Evolutionary conservation across 2,888 invertebrate species (phyloP).

Genomic region (Drosophila atroscutellata): DNA sequence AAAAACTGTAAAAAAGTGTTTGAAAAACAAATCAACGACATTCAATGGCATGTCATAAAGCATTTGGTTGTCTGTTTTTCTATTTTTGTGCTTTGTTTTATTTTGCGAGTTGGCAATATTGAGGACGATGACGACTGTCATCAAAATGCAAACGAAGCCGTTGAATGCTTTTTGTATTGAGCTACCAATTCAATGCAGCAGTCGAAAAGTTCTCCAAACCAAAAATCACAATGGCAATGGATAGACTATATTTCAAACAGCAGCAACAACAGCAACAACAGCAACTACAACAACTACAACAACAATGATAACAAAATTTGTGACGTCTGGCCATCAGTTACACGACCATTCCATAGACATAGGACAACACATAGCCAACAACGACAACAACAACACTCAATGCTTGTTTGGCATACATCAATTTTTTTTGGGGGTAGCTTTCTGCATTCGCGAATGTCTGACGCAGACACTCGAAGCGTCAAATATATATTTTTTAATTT

Average conservation of each 20-base stretch:
- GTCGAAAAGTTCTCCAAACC: slow-evolving; percentile 49
- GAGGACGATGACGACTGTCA: slow-evolving; percentile 68
- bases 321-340: slow-evolving; percentile 76
- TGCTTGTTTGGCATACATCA: slow-evolving; percentile 69
- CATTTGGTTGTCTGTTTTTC: slow-evolving; percentile 52
- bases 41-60: slow-evolving; percentile 79
- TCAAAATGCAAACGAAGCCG: slow-evolving; percentile 79
- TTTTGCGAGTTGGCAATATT: slow-evolving; percentile 31
- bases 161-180: slow-evolving; percentile 68
- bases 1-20: slow-evolving; percentile 25
- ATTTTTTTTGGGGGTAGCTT: slow-evolving; percentile 54
- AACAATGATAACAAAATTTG: slow-evolving; percentile 35
- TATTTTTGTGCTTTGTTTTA: slow-evolving; percentile 6
- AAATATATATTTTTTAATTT: slow-evolving; percentile 21
- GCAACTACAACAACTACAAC: slow-evolving; percentile 1
- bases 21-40: slow-evolving; percentile 69
- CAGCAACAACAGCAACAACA: slow-evolving; percentile 7
- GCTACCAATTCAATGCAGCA: slow-evolving; percentile 53
- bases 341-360: slow-evolving; percentile 33
- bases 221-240: slow-evolving; percentile 68
- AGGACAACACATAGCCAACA: slow-evolving; percentile 33
- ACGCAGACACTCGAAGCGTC: slow-evolving; percentile 70
- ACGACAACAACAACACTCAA: slow-evolving; percentile 45
- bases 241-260: slow-evolving; percentile 38
- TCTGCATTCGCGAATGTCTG: slow-evolving; percentile 57